Conservation (phyloP, 2,113 vertebrate species). For the Nothoprocta pentlandii region DNA sequence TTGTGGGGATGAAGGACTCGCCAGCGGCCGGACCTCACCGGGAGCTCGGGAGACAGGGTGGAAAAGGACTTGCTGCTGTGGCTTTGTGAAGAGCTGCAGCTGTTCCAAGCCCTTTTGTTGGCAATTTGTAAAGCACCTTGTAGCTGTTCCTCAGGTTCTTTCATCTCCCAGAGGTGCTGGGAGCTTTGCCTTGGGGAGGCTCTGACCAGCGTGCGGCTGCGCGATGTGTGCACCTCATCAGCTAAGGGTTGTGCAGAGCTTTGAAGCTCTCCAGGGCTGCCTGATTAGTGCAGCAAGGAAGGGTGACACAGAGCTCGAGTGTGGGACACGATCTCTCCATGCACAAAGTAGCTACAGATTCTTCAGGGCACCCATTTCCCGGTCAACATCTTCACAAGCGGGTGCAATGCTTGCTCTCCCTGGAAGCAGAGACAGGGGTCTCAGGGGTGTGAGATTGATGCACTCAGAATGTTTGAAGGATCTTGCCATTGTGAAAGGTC, state of each 20-base stretch:
- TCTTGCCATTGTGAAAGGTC: background rate
- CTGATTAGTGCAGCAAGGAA: background rate
- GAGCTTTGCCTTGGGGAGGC: background rate
- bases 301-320: background rate
- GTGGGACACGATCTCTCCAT: background rate
- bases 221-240: background rate
- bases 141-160: background rate
- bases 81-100: background rate
- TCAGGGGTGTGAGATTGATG: background rate
- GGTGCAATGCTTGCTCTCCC: background rate
- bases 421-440: background rate
- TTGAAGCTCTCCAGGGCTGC: constrained; percentile 23
- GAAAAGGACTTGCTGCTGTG: background rate
- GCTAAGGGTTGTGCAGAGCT: background rate
- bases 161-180: constrained; percentile 13
- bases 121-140: background rate
- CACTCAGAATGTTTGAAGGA: background rate
- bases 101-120: background rate
- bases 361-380: background rate
- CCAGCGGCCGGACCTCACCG: rapidly evolving
- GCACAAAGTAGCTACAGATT: background rate
- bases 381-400: background rate
- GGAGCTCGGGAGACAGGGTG: background rate
- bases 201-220: background rate
- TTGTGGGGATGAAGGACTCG: background rate